These are phyloP conservation scores for Archocentrus centrarchus DNA, from an alignment of 2,113 vertebrate species.

Conservation along the genomic window DNA sequence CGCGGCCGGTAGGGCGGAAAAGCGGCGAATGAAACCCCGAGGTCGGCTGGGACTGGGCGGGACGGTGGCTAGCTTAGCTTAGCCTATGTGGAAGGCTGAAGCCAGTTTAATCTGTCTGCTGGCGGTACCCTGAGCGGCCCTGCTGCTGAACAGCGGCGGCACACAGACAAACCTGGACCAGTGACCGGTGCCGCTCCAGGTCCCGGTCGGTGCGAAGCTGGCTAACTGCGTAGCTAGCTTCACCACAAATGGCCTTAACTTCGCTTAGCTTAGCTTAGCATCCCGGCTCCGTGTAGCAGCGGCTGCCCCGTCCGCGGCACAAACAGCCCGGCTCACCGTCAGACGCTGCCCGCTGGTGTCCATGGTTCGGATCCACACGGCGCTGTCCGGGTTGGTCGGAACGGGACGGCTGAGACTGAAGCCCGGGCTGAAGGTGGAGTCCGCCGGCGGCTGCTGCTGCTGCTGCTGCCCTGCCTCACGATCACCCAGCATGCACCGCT, in stretches of 20 bases:
- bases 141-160: fast-evolving
- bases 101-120: not conserved
- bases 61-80: slow-evolving; percentile 29
- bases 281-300: slow-evolving; percentile 32
- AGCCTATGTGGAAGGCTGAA: not conserved
- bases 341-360: slow-evolving; percentile 15
- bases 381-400: not conserved
- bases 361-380: slow-evolving; percentile 60
- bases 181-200: not conserved
- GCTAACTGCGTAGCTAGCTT: slow-evolving; percentile 65
- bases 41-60: slow-evolving; percentile 4
- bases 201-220: not conserved
- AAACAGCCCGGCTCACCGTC: slow-evolving; percentile 63
- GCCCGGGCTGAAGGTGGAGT: slow-evolving; percentile 54
- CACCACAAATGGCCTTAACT: slow-evolving; percentile 20
- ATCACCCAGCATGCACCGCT: slow-evolving; percentile 78
- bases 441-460: slow-evolving; percentile 57
- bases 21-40: not conserved
- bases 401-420: not conserved
- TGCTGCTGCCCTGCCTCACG: slow-evolving; percentile 30
- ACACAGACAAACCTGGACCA: not conserved
- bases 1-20: too few relatives aligned
- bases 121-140: not conserved
- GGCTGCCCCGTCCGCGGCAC: slow-evolving; percentile 1
- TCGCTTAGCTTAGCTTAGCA: slow-evolving; percentile 37